Evolutionary conservation across 2,797 vertebrate species (phyloP).

Genomic region (Dipus sagitta): DNA sequence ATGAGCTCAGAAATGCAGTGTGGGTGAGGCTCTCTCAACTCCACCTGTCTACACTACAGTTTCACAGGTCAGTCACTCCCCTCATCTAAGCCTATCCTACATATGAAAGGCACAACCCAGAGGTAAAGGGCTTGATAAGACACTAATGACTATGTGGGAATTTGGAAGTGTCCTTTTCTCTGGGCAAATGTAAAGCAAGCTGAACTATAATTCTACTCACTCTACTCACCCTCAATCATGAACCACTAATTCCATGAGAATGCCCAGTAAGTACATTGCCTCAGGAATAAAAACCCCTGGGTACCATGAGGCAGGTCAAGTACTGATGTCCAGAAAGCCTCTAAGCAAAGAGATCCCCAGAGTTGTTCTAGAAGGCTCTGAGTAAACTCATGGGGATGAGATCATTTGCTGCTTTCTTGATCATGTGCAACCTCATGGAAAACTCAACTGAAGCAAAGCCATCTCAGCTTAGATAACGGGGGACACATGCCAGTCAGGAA

Average conservation of each 20-base stretch:
- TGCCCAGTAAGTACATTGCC: neutral
- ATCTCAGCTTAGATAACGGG: slow-evolving; percentile 76
- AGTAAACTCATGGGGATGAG: neutral
- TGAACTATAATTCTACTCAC: neutral
- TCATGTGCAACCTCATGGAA: neutral
- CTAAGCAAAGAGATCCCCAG: neutral
- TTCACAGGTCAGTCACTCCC: neutral
- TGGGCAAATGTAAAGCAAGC: neutral
- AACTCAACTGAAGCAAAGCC: neutral
- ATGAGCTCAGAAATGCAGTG: neutral
- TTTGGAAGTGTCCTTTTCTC: neutral
- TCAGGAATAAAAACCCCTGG: neutral
- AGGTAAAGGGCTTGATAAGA: neutral
- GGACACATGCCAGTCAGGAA: slow-evolving; percentile 78
- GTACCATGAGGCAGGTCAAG: neutral
- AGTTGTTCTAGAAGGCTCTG: neutral
- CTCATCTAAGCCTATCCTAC: neutral
- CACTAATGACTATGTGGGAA: neutral
- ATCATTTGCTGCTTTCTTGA: neutral
- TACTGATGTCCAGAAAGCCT: neutral
- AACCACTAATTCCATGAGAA: neutral
- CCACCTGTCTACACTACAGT: neutral
- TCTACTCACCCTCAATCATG: neutral
- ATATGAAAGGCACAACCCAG: neutral
- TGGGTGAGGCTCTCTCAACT: neutral